phyloP scores from a whole-genome alignment of 2,113 vertebrate species.

The Holacanthus passer region DNA sequence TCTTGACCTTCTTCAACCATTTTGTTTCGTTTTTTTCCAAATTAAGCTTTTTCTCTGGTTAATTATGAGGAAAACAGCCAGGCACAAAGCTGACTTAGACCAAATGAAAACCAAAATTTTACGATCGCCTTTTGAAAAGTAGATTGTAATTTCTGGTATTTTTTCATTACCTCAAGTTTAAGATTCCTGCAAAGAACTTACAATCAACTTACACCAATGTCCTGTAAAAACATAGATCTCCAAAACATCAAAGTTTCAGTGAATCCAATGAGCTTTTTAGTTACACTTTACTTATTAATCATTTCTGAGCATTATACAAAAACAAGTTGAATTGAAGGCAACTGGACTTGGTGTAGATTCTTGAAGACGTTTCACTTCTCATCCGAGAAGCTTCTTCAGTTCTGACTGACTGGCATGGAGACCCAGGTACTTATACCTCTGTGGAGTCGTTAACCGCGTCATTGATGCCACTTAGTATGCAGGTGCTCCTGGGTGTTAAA shows the following conservation, averaged over 20 bases:
- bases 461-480: too few species aligned
- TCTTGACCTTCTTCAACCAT: slow-evolving; percentile 19
- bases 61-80: slow-evolving; percentile 43
- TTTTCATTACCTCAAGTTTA: background rate
- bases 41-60: slow-evolving; percentile 47
- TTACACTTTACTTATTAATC: background rate
- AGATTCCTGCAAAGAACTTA: background rate
- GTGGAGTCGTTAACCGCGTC: too few species aligned
- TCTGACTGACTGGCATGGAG: too few species aligned
- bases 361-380: too few species aligned
- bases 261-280: too few species aligned
- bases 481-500: too few species aligned
- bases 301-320: background rate
- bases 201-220: too few species aligned
- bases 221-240: background rate
- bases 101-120: background rate
- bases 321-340: too few species aligned
- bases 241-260: background rate
- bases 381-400: too few species aligned
- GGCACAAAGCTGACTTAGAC: background rate
- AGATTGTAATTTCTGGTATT: background rate
- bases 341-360: too few species aligned
- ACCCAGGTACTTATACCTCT: too few species aligned
- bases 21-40: slow-evolving; percentile 43
- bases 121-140: background rate